A percentile compares a stretch with the other conserved stretches of the same genome.
These are phyloP conservation scores for Drosophila pegasa DNA, from an alignment of 2,888 invertebrate genomes.

Conservation along the genomic window DNA sequence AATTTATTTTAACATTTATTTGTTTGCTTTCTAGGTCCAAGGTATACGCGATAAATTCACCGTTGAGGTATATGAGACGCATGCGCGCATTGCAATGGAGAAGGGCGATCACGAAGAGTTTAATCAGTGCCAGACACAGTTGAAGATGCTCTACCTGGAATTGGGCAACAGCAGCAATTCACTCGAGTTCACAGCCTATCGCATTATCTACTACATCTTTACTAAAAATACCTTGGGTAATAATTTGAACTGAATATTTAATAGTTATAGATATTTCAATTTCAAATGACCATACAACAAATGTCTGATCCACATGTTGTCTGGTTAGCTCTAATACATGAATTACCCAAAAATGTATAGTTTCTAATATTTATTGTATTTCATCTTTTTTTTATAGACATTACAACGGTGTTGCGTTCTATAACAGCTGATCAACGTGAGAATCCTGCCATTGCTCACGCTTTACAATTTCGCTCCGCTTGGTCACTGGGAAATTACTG, in stretches of 20 bases:
- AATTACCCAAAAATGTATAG: neutral
- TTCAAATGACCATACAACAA: neutral
- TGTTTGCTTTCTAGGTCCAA: constrained; percentile 89
- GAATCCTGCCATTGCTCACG: constrained; percentile 93
- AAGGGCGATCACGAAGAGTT: constrained; percentile 99
- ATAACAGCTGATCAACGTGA: constrained; percentile 91
- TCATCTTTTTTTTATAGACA: constrained; percentile 88
- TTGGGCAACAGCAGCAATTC: constrained; percentile 89
- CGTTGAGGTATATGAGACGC: constrained; percentile 99
- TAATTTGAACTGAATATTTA: constrained; percentile 68
- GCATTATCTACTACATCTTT: constrained; percentile 98
- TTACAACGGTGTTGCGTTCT: constrained; percentile 95
- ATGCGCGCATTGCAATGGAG: constrained; percentile 98
- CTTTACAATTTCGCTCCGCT: constrained; percentile 94
- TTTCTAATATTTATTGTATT: neutral
- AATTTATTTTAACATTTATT: neutral
- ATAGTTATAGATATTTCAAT: neutral
- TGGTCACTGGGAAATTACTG: constrained; percentile 97
- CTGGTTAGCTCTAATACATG: neutral
- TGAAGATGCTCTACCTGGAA: constrained; percentile 96
- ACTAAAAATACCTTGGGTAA: constrained; percentile 98
- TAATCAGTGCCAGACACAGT: constrained; percentile 99
- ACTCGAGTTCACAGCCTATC: constrained; percentile 97
- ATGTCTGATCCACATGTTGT: neutral
- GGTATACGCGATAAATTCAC: constrained; percentile 97